Base-by-base conservation (phyloP, 2,888 invertebrate genomes). In the Reticulitermes lucifugus region DNA sequence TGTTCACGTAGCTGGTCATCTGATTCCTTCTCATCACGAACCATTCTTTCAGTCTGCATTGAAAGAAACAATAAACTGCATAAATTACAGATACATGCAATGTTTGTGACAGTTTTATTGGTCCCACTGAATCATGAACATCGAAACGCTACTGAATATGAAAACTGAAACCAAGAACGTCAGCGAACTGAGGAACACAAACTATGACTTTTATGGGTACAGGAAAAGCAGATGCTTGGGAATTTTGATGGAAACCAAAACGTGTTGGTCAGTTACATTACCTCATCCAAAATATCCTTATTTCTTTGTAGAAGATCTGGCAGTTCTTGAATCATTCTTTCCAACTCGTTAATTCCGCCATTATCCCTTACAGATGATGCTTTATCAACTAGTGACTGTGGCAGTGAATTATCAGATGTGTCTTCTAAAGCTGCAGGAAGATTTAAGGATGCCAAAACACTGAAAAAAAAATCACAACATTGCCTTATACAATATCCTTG, bases 351-450 rank as follows among this genome's bases (percentile, higher is more conserved):
- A 86, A 96, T 92, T 0, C 99, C 98, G 75, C 98, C 98, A 85
- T 79, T 65, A 14, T 46, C 55, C 87, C 94, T 94, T 77, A 99
- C 94, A 88, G 94, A 94, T 80, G 93, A 93, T 1, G 98, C 96
- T 91, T 98, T 98, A 88, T 96, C 96, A 85, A 95, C 92, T 87
- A 99, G 92, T 22, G 98, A 98, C 84, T 95, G 97, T 0, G 99
- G 99, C 88, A 99, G 93, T 55, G 93, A 94, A 82, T 94, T 94
- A 77, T 93, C 93, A 93, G 88, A 94, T 94, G 94, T 93, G 88
- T 95, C 95, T 92, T 99, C 99, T 85, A 99, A 93, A 83, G 98
- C 98, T n/a, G 99, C 99, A 14, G 99, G 99, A 89, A 99, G 94
- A 92, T 98, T 99, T 88, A 99, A 92, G 86, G 98, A 98, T 0